phyloP scores from a whole-genome alignment of 1,140 invertebrate species.

The Aricia agestis region DNA sequence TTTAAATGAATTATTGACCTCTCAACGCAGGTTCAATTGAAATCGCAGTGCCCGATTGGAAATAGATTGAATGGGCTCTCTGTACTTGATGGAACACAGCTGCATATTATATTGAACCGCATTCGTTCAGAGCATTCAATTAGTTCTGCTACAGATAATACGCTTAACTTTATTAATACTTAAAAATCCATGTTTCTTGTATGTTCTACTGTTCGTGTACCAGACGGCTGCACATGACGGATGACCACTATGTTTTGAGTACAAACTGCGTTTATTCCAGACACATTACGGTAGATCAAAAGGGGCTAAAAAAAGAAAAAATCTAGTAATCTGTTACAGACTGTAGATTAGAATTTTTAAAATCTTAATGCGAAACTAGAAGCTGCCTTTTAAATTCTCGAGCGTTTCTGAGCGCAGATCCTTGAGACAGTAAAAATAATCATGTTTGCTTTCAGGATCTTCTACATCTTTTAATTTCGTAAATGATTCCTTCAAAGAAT shows the following conservation, averaged over 20 bases:
- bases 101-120: conserved; percentile 18
- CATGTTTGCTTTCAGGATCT: no score
- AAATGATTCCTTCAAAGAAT: no score
- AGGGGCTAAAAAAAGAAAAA: no score
- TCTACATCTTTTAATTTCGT: no score
- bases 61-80: conserved; percentile 20
- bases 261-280: neutral
- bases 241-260: neutral
- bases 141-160: conserved; percentile 10
- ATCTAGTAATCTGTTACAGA: no score
- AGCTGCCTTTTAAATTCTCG: no score
- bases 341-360: no score
- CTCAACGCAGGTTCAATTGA: conserved; percentile 2
- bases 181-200: neutral
- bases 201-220: neutral
- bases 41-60: conserved; percentile 11
- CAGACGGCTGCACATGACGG: neutral
- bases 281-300: no score
- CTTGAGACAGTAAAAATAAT: no score
- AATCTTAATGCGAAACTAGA: no score
- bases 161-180: neutral
- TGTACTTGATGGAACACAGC: conserved; percentile 21
- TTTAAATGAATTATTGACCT: neutral
- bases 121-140: conserved; percentile 14
- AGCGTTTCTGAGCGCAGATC: no score